Evolutionary conservation across 2,888 invertebrate genomes (phyloP).

Genomic region (Morinoia aosen): DNA sequence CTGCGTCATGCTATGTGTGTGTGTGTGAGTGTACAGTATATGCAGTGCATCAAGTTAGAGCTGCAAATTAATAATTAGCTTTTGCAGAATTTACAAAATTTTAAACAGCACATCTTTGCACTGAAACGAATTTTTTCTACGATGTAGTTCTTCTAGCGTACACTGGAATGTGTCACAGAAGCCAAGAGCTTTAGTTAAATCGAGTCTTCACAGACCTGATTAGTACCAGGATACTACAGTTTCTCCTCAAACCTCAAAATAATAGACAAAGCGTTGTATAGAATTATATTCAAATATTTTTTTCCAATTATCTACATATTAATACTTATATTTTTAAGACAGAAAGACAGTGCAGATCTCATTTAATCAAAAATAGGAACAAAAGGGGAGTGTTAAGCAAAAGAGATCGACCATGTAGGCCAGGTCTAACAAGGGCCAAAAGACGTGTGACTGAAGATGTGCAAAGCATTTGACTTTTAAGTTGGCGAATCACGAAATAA

Average conservation of each 20-base stretch:
- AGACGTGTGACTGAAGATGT: background rate
- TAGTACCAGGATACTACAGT: too few relatives aligned
- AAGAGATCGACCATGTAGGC: background rate
- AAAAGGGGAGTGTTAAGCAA: background rate
- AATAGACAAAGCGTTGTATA: background rate
- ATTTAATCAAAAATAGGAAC: background rate
- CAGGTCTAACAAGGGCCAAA: background rate
- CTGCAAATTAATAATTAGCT: background rate
- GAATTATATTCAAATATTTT: background rate
- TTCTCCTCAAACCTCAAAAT: too few relatives aligned
- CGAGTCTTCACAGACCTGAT: too few relatives aligned
- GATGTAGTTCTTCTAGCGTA: background rate
- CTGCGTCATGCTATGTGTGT: background rate
- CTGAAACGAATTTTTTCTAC: background rate
- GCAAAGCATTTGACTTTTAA: too few relatives aligned
- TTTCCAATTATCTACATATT: background rate
- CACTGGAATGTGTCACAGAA: too few relatives aligned
- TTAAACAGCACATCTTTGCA: background rate
- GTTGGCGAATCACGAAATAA: background rate
- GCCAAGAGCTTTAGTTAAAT: too few relatives aligned
- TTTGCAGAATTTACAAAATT: background rate
- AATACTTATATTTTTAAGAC: background rate
- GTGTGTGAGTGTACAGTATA: background rate
- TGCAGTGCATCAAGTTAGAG: background rate
- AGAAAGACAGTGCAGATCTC: background rate